Evolutionary conservation across 2,888 invertebrate species (phyloP), one percentile per base, ranked within the genome.

Genomic region (Eupithecia abbreviata): DNA sequence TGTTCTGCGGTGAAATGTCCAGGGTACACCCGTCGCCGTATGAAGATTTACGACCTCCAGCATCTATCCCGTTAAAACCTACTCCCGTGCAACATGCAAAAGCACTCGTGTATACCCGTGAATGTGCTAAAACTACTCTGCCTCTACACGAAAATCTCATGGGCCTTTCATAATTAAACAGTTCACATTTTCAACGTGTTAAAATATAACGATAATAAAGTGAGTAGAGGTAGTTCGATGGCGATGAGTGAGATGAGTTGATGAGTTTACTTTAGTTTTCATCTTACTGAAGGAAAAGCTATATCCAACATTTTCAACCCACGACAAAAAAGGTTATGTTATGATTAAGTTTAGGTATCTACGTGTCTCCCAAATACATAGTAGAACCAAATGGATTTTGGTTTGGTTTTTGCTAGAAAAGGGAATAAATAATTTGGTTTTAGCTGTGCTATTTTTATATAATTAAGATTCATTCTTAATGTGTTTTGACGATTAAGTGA

Each of bases 81-180:
- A 88, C 90, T 90, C 88, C 85, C 87, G 86, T 87, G 89, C 87
- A 88, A 92, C 92, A 92, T 89, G 91, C 89, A 90, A 92, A 92
- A 91, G 91, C 91, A 92, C 92, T 92, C 91, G 84, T 85, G 85
- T 85, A 55, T 58, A 89, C 90, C 87, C 74, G 74, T 77, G 75
- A 82, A 77, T 79, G 80, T 82, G 79, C 76, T 80, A 77, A 83
- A 83, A 84, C 84, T 84, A 84, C 80, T 80, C 79, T 80, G 77
- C 78, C 75, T 74, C 71, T 75, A 77, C 78, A 72, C 76, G 77
- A 76, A 82, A 82, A 78, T 77, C 79, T 70, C 70, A 76, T 77
- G 76, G 75, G 67, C 75, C 73, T 73, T 73, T 74, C 74, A 78
- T 78, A 74, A 78, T 78, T 78, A 78, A 76, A 73, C 68, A 75